Conservation (phyloP, 2,888 invertebrate species). For the Luperina testacea region DNA sequence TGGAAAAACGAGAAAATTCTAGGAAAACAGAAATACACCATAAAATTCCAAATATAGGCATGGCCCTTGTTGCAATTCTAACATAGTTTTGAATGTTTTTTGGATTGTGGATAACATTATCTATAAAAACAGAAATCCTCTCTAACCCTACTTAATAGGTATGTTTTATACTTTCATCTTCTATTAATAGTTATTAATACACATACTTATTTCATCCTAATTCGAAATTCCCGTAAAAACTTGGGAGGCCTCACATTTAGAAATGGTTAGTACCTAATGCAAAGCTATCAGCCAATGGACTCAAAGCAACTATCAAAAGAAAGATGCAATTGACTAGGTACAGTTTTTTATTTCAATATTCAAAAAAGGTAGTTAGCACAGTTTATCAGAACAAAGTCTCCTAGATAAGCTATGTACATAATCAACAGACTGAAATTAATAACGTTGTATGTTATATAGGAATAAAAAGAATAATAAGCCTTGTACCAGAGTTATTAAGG, state of each 20-base stretch:
- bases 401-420: constrained; percentile 26
- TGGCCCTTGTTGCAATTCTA: not conserved
- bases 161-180: not conserved
- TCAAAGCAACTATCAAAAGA: not conserved
- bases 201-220: not conserved
- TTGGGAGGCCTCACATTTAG: not conserved
- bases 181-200: not conserved
- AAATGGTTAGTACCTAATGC: not conserved
- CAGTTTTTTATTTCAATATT: not conserved
- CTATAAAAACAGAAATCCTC: not conserved
- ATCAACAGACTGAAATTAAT: not conserved
- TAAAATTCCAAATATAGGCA: not conserved
- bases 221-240: not conserved
- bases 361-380: constrained; percentile 12
- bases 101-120: not conserved
- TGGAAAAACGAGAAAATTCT: not conserved
- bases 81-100: too few relatives aligned
- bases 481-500: not conserved
- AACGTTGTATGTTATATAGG: constrained; percentile 1
- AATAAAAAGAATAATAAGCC: not conserved
- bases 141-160: not conserved
- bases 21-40: not conserved
- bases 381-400: constrained; percentile 43
- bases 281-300: not conserved
- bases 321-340: not conserved